Evolutionary conservation across 2,888 invertebrate genomes (phyloP).

Genomic region (Melanchra persicariae): DNA sequence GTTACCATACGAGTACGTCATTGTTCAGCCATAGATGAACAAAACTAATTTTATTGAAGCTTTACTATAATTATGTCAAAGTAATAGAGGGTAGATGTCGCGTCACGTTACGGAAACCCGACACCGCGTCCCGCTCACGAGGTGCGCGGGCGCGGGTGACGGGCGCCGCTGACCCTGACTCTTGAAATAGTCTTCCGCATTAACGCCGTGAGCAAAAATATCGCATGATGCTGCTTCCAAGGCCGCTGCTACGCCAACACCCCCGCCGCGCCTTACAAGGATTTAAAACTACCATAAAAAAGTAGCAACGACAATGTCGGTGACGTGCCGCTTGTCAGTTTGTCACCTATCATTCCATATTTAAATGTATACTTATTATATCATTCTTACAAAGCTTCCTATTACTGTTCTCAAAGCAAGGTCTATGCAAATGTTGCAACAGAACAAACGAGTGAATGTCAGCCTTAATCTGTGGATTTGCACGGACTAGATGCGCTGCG

Average conservation of each 20-base stretch:
- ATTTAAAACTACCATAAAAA: conserved; percentile 75
- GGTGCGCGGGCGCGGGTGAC: conserved; percentile 82
- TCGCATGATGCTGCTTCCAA: conserved; percentile 87
- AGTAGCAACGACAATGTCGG: conserved; percentile 55
- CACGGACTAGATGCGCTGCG: conserved; percentile 22
- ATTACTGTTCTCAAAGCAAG: conserved; percentile 59
- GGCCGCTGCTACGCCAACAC: conserved; percentile 76
- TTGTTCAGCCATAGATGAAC: background rate
- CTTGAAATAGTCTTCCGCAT: conserved; percentile 91
- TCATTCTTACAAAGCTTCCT: conserved; percentile 50
- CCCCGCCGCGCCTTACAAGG: conserved; percentile 81
- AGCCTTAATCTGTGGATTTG: conserved; percentile 52
- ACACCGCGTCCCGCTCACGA: conserved; percentile 76
- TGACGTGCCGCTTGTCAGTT: conserved; percentile 61
- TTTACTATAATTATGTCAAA: conserved; percentile 8
- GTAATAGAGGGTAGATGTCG: conserved; percentile 70
- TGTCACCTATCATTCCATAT: conserved; percentile 48
- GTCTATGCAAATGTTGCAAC: conserved; percentile 60
- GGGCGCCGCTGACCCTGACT: conserved; percentile 88
- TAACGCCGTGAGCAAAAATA: conserved; percentile 89
- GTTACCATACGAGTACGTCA: background rate
- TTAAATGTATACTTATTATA: conserved; percentile 15
- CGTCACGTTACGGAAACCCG: conserved; percentile 80
- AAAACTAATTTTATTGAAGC: background rate
- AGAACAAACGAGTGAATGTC: conserved; percentile 62